These are phyloP conservation scores for Sitophilus oryzae DNA, from an alignment of 1,140 invertebrate genomes.

Conservation along the genomic window DNA sequence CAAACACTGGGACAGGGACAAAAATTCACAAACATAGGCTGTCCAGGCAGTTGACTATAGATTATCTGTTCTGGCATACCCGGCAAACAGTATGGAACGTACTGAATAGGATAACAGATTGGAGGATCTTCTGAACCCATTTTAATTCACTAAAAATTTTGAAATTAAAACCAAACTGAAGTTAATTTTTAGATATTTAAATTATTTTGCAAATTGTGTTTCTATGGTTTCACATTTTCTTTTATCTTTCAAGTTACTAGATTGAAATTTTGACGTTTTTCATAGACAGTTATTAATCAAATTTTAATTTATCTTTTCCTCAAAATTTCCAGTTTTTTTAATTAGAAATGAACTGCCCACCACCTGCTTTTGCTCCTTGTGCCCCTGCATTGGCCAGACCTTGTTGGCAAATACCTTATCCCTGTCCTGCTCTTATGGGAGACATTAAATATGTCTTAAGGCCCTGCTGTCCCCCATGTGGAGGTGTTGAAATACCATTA, in stretches of 20 bases:
- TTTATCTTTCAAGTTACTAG: not conserved
- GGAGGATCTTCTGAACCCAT: slow-evolving; percentile 8
- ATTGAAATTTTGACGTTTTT: not conserved
- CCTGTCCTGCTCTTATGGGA: slow-evolving; percentile 7
- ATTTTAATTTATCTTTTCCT: not conserved
- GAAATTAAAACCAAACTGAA: not conserved
- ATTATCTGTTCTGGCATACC: slow-evolving; percentile 21
- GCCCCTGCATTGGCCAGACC: slow-evolving; percentile 13
- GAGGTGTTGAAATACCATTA: slow-evolving; percentile 10
- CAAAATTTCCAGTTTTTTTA: not conserved
- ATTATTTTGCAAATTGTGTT: not conserved
- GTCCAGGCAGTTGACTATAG: slow-evolving; percentile 16
- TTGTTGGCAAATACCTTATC: slow-evolving; percentile 14
- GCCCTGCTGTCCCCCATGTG: slow-evolving; percentile 12
- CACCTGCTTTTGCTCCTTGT: slow-evolving; percentile 9
- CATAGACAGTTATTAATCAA: no score
- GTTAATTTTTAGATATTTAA: not conserved
- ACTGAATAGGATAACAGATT: slow-evolving; percentile 17
- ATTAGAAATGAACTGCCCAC: slow-evolving; percentile 1
- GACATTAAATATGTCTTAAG: slow-evolving; percentile 12
- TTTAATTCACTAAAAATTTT: slow-evolving; percentile 1
- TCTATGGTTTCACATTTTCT: not conserved
- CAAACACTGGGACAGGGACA: not conserved
- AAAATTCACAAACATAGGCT: slow-evolving; percentile 10
- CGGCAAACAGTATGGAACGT: slow-evolving; percentile 18